Evolutionary conservation across 64 coral and sea anemone species (phyloP).

Genomic region (Acropora tenuis): DNA sequence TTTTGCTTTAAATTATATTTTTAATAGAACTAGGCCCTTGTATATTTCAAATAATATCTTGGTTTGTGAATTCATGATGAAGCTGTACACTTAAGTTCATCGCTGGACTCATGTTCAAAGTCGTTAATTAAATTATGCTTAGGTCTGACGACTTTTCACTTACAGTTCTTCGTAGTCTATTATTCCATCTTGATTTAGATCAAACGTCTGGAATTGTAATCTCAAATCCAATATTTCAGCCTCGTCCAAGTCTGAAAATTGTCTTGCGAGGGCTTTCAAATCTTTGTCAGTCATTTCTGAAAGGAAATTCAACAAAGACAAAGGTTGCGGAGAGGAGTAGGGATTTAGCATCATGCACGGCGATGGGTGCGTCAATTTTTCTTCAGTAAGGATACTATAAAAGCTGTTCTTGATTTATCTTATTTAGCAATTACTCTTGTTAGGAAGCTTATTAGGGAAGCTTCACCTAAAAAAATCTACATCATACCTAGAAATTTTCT

Average conservation of each 20-base stretch:
- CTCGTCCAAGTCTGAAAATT: conserved; percentile 76
- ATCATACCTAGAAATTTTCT: conserved; percentile 79
- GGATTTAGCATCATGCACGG: too few relatives aligned
- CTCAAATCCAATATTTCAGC: conserved; percentile 79
- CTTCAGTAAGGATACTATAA: neutral
- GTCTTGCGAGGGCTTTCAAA: conserved; percentile 43
- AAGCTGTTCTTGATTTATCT: neutral
- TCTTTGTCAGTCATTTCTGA: conserved; percentile 87
- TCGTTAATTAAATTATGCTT: neutral
- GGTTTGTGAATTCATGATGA: too few relatives aligned
- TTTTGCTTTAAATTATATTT: neutral
- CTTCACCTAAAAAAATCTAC: neutral
- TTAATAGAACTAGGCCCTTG: too few relatives aligned
- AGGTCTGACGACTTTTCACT: conserved; percentile 27
- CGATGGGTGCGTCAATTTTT: too few relatives aligned
- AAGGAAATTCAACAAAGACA: neutral
- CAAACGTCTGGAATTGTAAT: conserved; percentile 91
- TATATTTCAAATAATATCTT: too few relatives aligned
- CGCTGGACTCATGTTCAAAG: neutral
- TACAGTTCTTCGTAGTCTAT: conserved; percentile 90
- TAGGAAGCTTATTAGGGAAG: too few relatives aligned
- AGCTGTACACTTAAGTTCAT: too few relatives aligned
- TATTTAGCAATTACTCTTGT: too few relatives aligned
- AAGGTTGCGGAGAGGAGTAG: too few relatives aligned
- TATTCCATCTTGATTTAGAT: conserved; percentile 93